Evolutionary conservation across 2,888 invertebrate genomes (phyloP), one percentile per base, ranked within the genome.

Genomic region (Drosophila acutilabella): DNA sequence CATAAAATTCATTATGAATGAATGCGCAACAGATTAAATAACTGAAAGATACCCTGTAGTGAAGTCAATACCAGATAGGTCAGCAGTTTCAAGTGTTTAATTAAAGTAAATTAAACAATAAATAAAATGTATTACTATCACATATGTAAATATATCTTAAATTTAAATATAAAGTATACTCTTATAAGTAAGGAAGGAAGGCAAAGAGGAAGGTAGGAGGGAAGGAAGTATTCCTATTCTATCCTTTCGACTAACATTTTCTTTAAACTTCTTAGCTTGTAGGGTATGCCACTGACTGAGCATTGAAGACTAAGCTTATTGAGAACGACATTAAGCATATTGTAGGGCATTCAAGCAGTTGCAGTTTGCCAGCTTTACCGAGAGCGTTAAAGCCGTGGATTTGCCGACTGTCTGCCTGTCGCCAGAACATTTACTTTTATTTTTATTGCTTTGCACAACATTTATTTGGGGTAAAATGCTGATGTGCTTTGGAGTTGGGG

Each of bases 401-500:
- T 47, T 40, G 14, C 51, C 38, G 47, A n/a, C 42, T 64, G 51
- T 57, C 41, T 50, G 56, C 45, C 51, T 77, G 67, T 64, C 51
- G 64, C 51, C 58, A 36, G 69, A 11, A 74, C 72, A 72, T 73
- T 79, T 77, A 57, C 74, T 42, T 69, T 69, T 72, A 69, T 67
- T 67, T 73, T 80, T 80, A 80, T 67, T 70, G 78, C 76, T 64
- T 69, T 65, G 75, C 79, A 78, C 70, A 80, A 79, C 80, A 79
- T 80, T 80, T 80, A 57, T 57, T 64, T 47, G 44, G 71, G 58
- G 38, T 14, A 74, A 36, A 36, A 36, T 13, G 13, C 2, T 13
- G 13, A 71, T 33, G 56, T 52, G n/a, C 6, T 6, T 20, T 5
- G 23, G 23, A 23, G 23, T 23, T 23, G 23, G 23, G 23, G 23